phyloP scores from a whole-genome alignment of 2,888 invertebrate species.

The Ctenicera cuprea region DNA sequence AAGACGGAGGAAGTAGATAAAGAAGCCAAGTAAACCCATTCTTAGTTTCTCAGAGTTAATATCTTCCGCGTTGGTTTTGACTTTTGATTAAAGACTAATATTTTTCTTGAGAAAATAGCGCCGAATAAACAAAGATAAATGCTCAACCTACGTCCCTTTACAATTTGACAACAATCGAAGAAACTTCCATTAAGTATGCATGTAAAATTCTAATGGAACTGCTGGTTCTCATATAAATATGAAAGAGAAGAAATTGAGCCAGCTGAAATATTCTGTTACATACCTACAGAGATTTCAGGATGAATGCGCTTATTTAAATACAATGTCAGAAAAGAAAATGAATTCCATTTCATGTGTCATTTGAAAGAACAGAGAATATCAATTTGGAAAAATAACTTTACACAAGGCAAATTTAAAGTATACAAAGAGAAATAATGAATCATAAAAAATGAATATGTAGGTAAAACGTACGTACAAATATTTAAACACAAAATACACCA shows the following conservation, averaged over 20 bases:
- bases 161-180: background rate
- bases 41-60: background rate
- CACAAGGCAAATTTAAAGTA: too few relatives aligned
- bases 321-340: background rate
- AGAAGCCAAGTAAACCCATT: background rate
- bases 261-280: background rate
- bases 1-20: background rate
- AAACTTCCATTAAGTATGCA: constrained; percentile 1
- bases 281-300: constrained; percentile 1
- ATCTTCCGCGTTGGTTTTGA: background rate
- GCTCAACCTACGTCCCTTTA: background rate
- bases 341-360: background rate
- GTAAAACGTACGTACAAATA: too few relatives aligned
- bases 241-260: background rate
- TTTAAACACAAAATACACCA: too few relatives aligned
- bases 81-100: constrained; percentile 16
- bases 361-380: too few relatives aligned
- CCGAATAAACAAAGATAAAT: background rate
- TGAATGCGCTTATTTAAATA: constrained; percentile 12
- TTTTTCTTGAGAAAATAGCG: constrained; percentile 1
- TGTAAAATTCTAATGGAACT: constrained; percentile 7
- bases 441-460: too few relatives aligned
- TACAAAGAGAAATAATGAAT: too few relatives aligned
- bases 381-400: too few relatives aligned
- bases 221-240: constrained; percentile 4